Evolutionary conservation across 2,888 invertebrate species (phyloP), one percentile per base, ranked within the genome.

Genomic region (Geophilus truncorum): DNA sequence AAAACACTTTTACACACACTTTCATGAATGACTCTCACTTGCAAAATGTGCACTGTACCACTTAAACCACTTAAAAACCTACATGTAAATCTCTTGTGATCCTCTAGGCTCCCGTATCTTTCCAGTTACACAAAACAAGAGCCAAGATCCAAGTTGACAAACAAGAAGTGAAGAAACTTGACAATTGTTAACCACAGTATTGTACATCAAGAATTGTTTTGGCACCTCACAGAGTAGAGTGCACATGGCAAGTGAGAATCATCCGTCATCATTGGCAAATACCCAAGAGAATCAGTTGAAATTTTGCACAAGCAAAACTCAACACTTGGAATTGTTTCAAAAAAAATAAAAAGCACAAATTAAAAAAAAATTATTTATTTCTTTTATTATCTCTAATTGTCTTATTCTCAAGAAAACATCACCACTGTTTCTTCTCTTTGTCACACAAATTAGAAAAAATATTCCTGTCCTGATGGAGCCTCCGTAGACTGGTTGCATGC

Each of bases 401-500:
- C 1, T 76, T 25, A 18, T 23, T 76, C 57, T 23, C 18, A 62
- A 10, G 10, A 21, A 10, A 62, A 62, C 57, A 62, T 21, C 23
- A 62, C 23, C 18, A 21, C n/a, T n/a, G n/a, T n/a, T 23, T 62
- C 4, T 62, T 62, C 23, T 18, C 10, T 62, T 62, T 62, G 4
- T 62, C 23, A 62, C 57, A 62, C 57, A 62, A 62, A 62, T 62
- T 62, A 62, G 57, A 62, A 62, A 62, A 62, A 62, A 62, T 62
- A 62, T 23, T 62, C 57, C 76, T 78, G 78, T 78, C 78, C 78
- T 36, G 78, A 78, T 36, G 78, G 78, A 36, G 76, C 76, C 76
- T 78, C 78, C 78, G 78, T 40, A 36, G 78, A 57, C 79, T 79
- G 79, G 79, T 75, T 75, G 80, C 75, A 80, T 75, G 80, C 80